A percentile compares a stretch with the other conserved stretches of the same genome.
Evolutionary conservation across 2,888 invertebrate species (phyloP).

Genomic region (Allacma fusca): DNA sequence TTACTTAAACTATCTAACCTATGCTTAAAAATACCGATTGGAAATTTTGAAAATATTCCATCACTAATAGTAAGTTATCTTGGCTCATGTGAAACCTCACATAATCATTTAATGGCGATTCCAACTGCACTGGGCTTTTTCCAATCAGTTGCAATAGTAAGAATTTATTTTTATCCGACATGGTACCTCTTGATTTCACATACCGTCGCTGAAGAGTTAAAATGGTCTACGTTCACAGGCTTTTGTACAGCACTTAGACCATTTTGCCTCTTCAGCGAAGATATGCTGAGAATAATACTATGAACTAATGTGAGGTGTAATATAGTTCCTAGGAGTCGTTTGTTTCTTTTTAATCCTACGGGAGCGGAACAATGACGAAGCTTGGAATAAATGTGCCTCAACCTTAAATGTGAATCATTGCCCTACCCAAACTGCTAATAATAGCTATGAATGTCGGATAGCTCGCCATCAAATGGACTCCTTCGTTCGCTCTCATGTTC

Average conservation of each 20-base stretch:
- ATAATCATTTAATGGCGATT: background rate
- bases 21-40: too few species aligned
- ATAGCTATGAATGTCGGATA: slow-evolving; percentile 8
- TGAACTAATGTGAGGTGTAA: too few species aligned
- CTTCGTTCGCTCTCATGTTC: background rate
- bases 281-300: too few species aligned
- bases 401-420: slow-evolving; percentile 42
- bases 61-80: too few species aligned
- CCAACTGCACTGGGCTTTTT: slow-evolving; percentile 22
- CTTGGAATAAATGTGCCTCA: slow-evolving; percentile 38
- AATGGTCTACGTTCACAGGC: too few species aligned
- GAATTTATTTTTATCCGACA: background rate
- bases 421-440: slow-evolving; percentile 24
- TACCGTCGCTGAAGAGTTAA: too few species aligned
- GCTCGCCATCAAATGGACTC: slow-evolving; percentile 30
- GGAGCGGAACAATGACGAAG: background rate
- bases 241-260: too few species aligned
- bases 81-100: too few species aligned
- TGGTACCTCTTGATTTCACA: background rate
- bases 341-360: background rate
- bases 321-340: too few species aligned
- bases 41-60: too few species aligned
- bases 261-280: too few species aligned
- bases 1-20: too few species aligned
- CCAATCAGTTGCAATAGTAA: slow-evolving; percentile 22